These are phyloP conservation scores for Drosophila anomalipes DNA, from an alignment of 2,888 invertebrate genomes.

Conservation along the genomic window DNA sequence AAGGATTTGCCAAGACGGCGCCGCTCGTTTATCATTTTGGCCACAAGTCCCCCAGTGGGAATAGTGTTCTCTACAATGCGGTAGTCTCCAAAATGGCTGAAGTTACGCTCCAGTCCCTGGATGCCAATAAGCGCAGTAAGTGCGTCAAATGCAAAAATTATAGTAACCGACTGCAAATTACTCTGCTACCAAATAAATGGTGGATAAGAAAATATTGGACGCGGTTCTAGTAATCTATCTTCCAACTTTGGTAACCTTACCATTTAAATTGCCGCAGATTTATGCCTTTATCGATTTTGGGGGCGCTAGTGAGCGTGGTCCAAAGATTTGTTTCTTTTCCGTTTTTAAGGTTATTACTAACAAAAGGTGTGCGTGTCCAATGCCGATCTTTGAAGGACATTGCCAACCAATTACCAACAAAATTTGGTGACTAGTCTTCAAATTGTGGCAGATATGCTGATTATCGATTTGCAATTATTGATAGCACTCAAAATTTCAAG, in stretches of 20 bases:
- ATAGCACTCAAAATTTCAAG: not conserved
- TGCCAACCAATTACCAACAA: not conserved
- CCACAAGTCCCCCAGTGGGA: slow-evolving; percentile 91
- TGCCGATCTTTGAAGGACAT: not conserved
- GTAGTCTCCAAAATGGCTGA: slow-evolving; percentile 94
- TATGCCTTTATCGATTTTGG: not conserved
- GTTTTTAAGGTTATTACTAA: not conserved
- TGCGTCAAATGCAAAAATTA: not conserved
- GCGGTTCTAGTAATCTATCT: not conserved
- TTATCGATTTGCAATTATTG: not conserved
- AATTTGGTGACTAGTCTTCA: not conserved
- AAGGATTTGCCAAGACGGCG: slow-evolving; percentile 97
- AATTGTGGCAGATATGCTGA: not conserved
- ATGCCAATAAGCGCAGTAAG: slow-evolving; percentile 93
- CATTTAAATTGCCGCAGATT: not conserved
- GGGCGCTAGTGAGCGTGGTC: not conserved
- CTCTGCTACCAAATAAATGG: not conserved
- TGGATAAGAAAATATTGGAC: not conserved
- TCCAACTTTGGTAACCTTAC: not conserved
- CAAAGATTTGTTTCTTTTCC: not conserved
- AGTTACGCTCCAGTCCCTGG: slow-evolving; percentile 93
- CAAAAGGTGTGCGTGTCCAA: no score
- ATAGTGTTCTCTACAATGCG: slow-evolving; percentile 93
- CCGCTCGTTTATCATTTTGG: slow-evolving; percentile 98
- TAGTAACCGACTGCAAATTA: not conserved